A percentile compares a stretch with the other conserved stretches of the same genome.
These are phyloP conservation scores for Aramus guarauna DNA, from an alignment of 2,113 vertebrate genomes.

Conservation along the genomic window DNA sequence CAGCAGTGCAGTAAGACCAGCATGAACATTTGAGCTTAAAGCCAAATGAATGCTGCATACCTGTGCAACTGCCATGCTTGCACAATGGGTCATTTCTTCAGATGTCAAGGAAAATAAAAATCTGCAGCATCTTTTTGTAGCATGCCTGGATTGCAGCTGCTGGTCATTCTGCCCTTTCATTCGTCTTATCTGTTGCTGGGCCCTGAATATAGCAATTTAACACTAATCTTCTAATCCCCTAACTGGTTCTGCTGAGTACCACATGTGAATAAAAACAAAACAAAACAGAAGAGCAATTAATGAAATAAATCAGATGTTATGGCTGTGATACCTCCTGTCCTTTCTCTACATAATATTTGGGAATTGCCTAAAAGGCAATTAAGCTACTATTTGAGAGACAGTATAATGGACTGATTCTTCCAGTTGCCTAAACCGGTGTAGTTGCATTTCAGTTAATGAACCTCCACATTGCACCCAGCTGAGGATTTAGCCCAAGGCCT, in stretches of 20 bases:
- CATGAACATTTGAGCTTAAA: not conserved
- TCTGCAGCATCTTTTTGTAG: not conserved
- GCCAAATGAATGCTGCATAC: not conserved
- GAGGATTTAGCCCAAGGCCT: not conserved
- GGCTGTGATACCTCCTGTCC: not conserved
- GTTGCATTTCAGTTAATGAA: not conserved
- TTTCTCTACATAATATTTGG: not conserved
- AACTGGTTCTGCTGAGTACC: not conserved
- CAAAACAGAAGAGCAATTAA: not conserved
- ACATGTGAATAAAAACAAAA: not conserved
- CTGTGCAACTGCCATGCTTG: not conserved
- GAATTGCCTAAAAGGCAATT: not conserved
- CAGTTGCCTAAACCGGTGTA: not conserved
- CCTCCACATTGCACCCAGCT: not conserved
- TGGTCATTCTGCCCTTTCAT: not conserved
- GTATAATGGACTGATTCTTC: not conserved
- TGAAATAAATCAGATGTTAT: not conserved
- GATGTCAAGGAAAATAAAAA: not conserved
- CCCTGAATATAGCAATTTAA: not conserved
- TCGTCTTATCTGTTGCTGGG: not conserved
- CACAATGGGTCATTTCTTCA: not conserved
- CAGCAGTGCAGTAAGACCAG: not conserved
- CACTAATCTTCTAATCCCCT: not conserved
- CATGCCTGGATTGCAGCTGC: not conserved
- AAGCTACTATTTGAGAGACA: not conserved